phyloP scores from a whole-genome alignment of 2,888 invertebrate genomes.

The Germaria angustata region DNA sequence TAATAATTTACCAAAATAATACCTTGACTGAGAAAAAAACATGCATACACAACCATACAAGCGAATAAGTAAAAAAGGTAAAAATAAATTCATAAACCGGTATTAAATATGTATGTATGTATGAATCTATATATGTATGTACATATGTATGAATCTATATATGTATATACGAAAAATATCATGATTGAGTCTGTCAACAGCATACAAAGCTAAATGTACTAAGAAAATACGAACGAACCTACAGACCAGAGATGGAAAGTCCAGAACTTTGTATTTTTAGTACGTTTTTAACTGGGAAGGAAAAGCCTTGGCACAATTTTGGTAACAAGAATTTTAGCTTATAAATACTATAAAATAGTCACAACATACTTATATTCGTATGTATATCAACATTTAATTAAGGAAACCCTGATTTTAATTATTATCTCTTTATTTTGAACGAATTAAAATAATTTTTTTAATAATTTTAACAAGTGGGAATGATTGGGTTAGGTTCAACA shows the following conservation, averaged over 20 bases:
- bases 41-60: not conserved
- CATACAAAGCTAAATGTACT: not conserved
- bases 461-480: no score
- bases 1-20: not conserved
- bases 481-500: no score
- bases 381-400: no score
- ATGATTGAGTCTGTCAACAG: conserved; percentile 33
- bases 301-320: no score
- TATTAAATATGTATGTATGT: conserved; percentile 23
- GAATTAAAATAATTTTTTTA: no score
- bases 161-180: not conserved
- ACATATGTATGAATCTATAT: not conserved
- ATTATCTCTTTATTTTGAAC: no score
- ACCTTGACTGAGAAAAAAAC: not conserved
- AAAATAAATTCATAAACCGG: conserved; percentile 41
- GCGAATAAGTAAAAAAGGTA: conserved; percentile 22
- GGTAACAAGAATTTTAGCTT: no score
- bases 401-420: no score
- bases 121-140: not conserved
- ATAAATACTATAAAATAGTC: no score
- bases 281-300: not conserved
- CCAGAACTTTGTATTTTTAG: not conserved
- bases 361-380: no score
- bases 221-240: not conserved
- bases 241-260: not conserved